Evolutionary conservation across 2,797 vertebrate species (phyloP).

Genomic region (Tapirus indicus): DNA sequence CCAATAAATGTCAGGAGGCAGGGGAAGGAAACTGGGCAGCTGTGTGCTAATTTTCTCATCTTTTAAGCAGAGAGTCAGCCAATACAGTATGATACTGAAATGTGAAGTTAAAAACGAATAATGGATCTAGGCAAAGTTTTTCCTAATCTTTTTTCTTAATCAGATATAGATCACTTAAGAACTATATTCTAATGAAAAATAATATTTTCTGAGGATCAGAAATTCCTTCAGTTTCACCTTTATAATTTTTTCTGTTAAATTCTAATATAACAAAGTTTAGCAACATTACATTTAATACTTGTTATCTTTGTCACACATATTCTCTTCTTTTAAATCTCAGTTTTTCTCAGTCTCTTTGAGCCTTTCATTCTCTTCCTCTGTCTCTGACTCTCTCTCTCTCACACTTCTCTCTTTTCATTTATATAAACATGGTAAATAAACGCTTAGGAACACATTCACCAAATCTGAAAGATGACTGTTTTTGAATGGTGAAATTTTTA

Average conservation of each 20-base stretch:
- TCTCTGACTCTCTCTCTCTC: background rate
- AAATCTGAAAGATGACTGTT: background rate
- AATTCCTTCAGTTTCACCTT: conserved; percentile 34
- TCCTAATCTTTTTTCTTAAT: conserved; percentile 16
- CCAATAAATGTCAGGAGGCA: background rate
- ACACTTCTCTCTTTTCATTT: background rate
- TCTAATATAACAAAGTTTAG: background rate
- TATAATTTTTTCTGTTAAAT: background rate
- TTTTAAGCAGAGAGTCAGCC: background rate
- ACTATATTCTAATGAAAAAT: background rate
- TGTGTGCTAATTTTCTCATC: background rate
- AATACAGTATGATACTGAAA: background rate
- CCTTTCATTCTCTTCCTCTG: background rate
- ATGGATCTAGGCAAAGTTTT: background rate
- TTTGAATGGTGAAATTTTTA: background rate
- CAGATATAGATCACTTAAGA: background rate
- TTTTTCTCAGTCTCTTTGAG: conserved; percentile 6
- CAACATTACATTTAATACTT: background rate
- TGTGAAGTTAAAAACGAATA: background rate
- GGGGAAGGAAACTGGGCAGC: background rate
- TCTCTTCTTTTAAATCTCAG: background rate
- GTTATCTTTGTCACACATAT: background rate
- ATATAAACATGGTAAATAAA: background rate
- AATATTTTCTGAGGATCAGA: background rate
- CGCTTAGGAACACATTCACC: background rate